phyloP scores from a whole-genome alignment of 53 echinoderm and acorn worm genomes.

The Zoroaster sp. region DNA sequence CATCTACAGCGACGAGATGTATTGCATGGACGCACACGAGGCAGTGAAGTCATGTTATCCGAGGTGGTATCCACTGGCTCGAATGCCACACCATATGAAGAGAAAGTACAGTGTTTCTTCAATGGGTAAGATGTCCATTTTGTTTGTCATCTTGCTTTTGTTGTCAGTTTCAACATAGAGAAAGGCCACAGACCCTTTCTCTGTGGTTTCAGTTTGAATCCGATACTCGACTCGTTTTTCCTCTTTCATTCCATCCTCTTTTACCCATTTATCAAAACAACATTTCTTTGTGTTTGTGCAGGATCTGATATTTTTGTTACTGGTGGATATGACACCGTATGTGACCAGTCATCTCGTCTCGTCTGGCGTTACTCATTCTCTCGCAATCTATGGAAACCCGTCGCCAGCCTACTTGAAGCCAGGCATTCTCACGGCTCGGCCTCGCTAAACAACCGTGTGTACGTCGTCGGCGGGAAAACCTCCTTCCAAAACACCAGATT shows the following conservation, averaged over 20 bases:
- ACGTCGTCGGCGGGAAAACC: constrained; percentile 77
- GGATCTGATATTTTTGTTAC: constrained; percentile 67
- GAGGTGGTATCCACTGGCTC: constrained; percentile 61
- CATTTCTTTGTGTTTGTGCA: constrained; percentile 29
- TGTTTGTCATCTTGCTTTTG: background rate
- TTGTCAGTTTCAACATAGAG: background rate
- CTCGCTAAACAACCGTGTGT: constrained; percentile 28
- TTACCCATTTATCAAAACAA: background rate
- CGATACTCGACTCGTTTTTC: background rate
- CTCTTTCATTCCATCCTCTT: background rate
- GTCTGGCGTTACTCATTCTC: constrained; percentile 76
- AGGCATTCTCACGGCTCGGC: constrained; percentile 79
- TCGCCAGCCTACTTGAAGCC: constrained; percentile 56
- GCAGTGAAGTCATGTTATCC: constrained; percentile 13
- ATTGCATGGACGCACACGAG: constrained; percentile 19
- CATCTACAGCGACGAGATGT: constrained; percentile 69
- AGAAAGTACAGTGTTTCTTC: constrained; percentile 70
- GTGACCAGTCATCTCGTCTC: constrained; percentile 58
- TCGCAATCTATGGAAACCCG: constrained; percentile 69
- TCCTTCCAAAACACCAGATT: constrained; percentile 55
- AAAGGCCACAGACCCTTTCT: too few relatives aligned
- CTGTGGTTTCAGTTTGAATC: too few relatives aligned
- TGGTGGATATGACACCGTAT: constrained; percentile 73
- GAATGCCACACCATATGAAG: constrained; percentile 76
- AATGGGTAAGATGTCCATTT: constrained; percentile 46